phyloP scores from a whole-genome alignment of 1,140 invertebrate genomes.

The Bombus terrestris region DNA sequence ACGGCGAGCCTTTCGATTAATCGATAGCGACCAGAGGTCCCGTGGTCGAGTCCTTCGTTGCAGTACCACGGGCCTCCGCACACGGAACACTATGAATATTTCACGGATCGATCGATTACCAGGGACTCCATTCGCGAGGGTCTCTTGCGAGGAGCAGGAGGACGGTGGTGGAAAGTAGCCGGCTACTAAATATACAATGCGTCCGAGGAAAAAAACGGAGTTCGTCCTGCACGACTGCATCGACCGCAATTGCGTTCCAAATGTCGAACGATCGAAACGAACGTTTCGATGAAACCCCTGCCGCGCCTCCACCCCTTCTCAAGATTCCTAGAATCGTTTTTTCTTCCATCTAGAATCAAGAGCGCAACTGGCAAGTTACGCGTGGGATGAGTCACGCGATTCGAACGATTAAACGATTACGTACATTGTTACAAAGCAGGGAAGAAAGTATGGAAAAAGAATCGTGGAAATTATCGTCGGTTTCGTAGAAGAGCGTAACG shows the following conservation, averaged over 20 bases:
- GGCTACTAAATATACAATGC: slow-evolving; percentile 68
- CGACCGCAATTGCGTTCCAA: slow-evolving; percentile 34
- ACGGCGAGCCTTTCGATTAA: slow-evolving; percentile 42
- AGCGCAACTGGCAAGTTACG: too few species aligned
- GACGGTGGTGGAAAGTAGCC: slow-evolving; percentile 55
- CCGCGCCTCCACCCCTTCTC: background rate
- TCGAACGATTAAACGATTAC: too few species aligned
- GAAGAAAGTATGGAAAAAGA: too few species aligned
- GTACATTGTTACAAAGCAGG: too few species aligned
- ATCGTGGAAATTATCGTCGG: too few species aligned
- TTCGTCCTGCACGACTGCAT: slow-evolving; percentile 28
- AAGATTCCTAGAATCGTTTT: background rate
- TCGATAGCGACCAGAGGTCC: slow-evolving; percentile 34
- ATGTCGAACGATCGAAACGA: slow-evolving; percentile 26
- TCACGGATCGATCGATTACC: slow-evolving; percentile 72
- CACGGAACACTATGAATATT: slow-evolving; percentile 70
- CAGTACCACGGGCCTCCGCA: slow-evolving; percentile 37
- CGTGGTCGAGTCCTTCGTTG: slow-evolving; percentile 53
- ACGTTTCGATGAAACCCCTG: slow-evolving; percentile 14
- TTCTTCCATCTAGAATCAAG: too few species aligned
- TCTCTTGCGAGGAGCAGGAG: slow-evolving; percentile 17
- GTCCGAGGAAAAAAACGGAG: slow-evolving; percentile 14
- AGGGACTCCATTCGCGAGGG: slow-evolving; percentile 46
- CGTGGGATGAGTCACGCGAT: too few species aligned
- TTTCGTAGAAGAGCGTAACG: too few species aligned